Evolutionary conservation across 2,797 vertebrate genomes (phyloP), one percentile per base, ranked within the genome.

Genomic region (Phoeniculus purpureus): DNA sequence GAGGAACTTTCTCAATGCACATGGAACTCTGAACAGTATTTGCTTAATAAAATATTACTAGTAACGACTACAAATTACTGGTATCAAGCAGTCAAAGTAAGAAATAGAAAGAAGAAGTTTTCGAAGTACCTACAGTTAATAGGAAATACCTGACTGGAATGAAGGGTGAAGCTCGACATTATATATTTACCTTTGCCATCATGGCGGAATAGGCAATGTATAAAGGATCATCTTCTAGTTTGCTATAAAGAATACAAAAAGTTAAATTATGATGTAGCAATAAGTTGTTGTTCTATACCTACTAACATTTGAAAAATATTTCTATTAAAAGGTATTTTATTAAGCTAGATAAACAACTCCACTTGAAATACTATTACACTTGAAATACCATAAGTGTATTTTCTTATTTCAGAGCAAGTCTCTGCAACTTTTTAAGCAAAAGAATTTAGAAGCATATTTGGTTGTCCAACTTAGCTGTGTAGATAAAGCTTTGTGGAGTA

Each of bases 181-280:
- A 54, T 21, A 19, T 81, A 89, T 89, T 89, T 98, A 99, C 99
- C 98, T 99, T 99, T 95, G 99, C 99, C 99, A 99, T 99, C 99
- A 99, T 99, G 82, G 99, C 99, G 71, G 99, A 98, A 95, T 99
- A 99, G 60, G 99, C 99, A 67, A 99, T 99, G 75, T 99, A 99
- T 82, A 99, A 96, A n/a, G 98, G 98, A 95, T 99, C 99, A 45
- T 99, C 98, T 89, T 99, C 99, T 95, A 99, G 92, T 90, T 98
- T 98, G 95, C 99, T 99, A 89, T 48, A 87, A 85, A 94, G 76
- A 96, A 31, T 92, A 85, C 70, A 75, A 72, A 56, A 4, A 87
- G 31, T 81, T 67, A 1, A 2, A 50, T 47, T 21, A 12, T 48
- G 19, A 21, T 55, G 2, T 15, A 66, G 22, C 29, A 84, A 76